Evolutionary conservation across 2,113 vertebrate species (phyloP).

Genomic region (Chaetodon auriga): DNA sequence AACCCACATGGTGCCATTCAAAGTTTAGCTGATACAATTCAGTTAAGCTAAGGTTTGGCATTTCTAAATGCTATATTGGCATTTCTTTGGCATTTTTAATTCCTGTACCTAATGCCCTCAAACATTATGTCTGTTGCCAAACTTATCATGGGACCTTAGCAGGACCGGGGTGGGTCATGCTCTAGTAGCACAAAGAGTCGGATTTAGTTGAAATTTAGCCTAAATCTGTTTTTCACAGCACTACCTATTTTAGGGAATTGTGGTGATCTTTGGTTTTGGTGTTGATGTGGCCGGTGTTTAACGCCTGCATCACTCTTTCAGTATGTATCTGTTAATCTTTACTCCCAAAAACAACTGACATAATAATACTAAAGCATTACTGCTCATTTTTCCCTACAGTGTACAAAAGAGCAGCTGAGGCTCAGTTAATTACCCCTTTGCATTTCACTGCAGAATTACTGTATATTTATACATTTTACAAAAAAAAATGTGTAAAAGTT

Average conservation of each 20-base stretch:
- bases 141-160: background rate
- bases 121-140: background rate
- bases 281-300: no score
- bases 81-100: background rate
- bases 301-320: no score
- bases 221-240: background rate
- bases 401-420: background rate
- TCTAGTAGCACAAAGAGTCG: background rate
- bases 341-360: background rate
- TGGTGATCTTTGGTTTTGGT: background rate
- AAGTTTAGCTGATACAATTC: background rate
- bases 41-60: background rate
- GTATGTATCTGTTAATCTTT: background rate
- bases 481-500: constrained; percentile 32
- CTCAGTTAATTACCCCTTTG: background rate
- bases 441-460: background rate
- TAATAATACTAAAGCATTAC: background rate
- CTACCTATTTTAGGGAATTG: background rate
- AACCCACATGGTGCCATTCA: background rate
- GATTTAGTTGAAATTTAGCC: background rate
- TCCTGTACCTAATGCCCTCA: background rate
- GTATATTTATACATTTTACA: constrained; percentile 10
- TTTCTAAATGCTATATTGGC: no score
- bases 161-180: background rate
- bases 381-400: background rate